Evolutionary conservation across 1,140 invertebrate genomes (phyloP).

Genomic region (Melipona quadrifasciata): DNA sequence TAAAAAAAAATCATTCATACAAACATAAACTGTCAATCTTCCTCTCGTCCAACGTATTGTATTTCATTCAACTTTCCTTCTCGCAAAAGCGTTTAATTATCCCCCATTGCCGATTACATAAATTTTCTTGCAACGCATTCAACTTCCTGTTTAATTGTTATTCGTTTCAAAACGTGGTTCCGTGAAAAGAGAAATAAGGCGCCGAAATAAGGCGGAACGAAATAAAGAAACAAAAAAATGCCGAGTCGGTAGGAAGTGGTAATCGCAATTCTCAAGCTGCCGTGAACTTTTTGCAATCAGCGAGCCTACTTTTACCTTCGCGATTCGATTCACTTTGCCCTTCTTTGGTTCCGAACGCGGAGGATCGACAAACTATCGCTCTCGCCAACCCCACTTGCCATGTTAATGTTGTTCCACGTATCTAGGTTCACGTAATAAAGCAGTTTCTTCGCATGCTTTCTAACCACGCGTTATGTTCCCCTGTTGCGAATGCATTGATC

Average conservation of each 20-base stretch:
- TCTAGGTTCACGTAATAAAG: slow-evolving; percentile 73
- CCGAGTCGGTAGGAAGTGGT: not conserved
- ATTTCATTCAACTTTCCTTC: too few relatives aligned
- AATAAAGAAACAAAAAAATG: not conserved
- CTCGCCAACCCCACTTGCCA: slow-evolving; percentile 29
- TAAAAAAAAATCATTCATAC: too few relatives aligned
- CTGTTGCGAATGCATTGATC: slow-evolving; percentile 28
- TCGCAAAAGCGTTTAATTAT: too few relatives aligned
- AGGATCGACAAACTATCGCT: slow-evolving; percentile 34
- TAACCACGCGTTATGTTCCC: slow-evolving; percentile 75
- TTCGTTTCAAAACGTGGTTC: not conserved
- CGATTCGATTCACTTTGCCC: slow-evolving; percentile 4
- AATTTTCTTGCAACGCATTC: not conserved
- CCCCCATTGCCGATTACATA: too few relatives aligned
- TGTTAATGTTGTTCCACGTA: slow-evolving; percentile 55
- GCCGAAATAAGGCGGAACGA: not conserved
- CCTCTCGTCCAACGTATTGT: too few relatives aligned
- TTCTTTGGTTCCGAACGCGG: slow-evolving; percentile 11
- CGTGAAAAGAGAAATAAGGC: not conserved
- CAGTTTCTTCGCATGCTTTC: slow-evolving; percentile 80
- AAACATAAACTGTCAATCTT: too few relatives aligned
- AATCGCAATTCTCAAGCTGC: not conserved
- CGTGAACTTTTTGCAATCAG: not conserved
- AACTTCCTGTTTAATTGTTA: not conserved
- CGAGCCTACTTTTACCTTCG: not conserved